Evolutionary conservation across 1,140 invertebrate genomes (phyloP).

Genomic region (Gryllus bimaculatus): DNA sequence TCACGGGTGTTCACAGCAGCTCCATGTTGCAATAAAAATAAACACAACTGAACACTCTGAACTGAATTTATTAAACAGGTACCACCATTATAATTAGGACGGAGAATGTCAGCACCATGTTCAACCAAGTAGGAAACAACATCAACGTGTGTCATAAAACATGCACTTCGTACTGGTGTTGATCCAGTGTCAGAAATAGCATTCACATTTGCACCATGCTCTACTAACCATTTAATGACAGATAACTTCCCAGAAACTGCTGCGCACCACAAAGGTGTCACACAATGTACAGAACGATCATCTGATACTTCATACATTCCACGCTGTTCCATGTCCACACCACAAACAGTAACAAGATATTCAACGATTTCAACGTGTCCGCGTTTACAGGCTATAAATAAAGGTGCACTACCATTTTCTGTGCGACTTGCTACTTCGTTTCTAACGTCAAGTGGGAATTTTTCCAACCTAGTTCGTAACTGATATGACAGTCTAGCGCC

Average conservation of each 20-base stretch:
- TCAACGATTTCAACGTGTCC: slow-evolving; percentile 82
- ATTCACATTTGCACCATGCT: slow-evolving; percentile 73
- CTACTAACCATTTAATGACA: slow-evolving; percentile 67
- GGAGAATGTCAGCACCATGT: slow-evolving; percentile 75
- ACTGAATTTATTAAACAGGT: slow-evolving; percentile 91
- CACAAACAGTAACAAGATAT: slow-evolving; percentile 72
- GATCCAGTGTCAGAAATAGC: slow-evolving; percentile 80
- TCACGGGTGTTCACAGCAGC: slow-evolving; percentile 79
- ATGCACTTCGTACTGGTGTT: slow-evolving; percentile 79
- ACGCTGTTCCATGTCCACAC: slow-evolving; percentile 74
- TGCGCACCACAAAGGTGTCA: slow-evolving; percentile 88
- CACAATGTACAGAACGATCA: slow-evolving; percentile 64
- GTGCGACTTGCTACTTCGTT: slow-evolving; percentile 52
- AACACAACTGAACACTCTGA: slow-evolving; percentile 72
- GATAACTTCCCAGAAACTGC: slow-evolving; percentile 74
- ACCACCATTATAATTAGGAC: slow-evolving; percentile 83
- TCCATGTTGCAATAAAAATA: slow-evolving; percentile 65
- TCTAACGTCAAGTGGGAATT: slow-evolving; percentile 43
- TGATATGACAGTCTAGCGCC: slow-evolving; percentile 54
- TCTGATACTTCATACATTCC: slow-evolving; percentile 65
- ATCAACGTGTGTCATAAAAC: slow-evolving; percentile 86
- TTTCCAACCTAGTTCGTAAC: slow-evolving; percentile 53
- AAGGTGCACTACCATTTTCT: slow-evolving; percentile 70
- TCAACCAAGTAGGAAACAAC: slow-evolving; percentile 69
- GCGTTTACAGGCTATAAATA: slow-evolving; percentile 77